Conservation (phyloP, 2,888 invertebrate genomes). For the Hemithea aestivaria region DNA sequence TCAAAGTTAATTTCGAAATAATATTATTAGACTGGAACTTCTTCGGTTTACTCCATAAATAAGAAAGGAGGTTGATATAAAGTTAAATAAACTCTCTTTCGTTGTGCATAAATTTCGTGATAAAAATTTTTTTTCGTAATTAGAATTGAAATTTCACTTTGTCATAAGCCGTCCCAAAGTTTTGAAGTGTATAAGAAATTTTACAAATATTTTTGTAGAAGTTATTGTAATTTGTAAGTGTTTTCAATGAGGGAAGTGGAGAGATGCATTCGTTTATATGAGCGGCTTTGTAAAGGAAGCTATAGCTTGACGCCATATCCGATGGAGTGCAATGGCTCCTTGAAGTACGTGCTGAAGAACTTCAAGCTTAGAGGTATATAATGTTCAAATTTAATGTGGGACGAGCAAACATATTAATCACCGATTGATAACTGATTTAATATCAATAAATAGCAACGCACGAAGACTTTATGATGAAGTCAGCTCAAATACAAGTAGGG, state of each 20-base stretch:
- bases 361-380: slow-evolving; percentile 1
- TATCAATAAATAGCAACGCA: too few relatives aligned
- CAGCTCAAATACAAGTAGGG: too few relatives aligned
- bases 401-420: too few relatives aligned
- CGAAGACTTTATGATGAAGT: too few relatives aligned
- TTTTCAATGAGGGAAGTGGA: slow-evolving; percentile 18
- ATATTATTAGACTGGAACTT: too few relatives aligned
- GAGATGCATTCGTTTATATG: slow-evolving; percentile 13
- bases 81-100: slow-evolving; percentile 7
- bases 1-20: too few relatives aligned
- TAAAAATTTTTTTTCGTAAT: too few relatives aligned
- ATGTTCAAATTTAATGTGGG: not conserved
- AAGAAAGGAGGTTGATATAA: slow-evolving; percentile 18
- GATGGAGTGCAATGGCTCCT: slow-evolving; percentile 8
- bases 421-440: too few relatives aligned
- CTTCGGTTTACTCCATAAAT: too few relatives aligned
- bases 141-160: too few relatives aligned
- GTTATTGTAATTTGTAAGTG: slow-evolving; percentile 9
- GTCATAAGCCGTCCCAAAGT: slow-evolving; percentile 17
- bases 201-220: slow-evolving; percentile 13
- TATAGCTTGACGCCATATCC: not conserved
- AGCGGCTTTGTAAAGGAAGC: slow-evolving; percentile 10
- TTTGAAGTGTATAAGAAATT: slow-evolving; percentile 11
- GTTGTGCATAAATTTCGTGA: too few relatives aligned
- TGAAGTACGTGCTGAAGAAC: slow-evolving; percentile 3